A percentile compares a stretch with the other conserved stretches of the same genome.
These are phyloP conservation scores for Buphagus erythrorhynchus DNA, from an alignment of 2,797 vertebrate genomes.

Conservation along the genomic window DNA sequence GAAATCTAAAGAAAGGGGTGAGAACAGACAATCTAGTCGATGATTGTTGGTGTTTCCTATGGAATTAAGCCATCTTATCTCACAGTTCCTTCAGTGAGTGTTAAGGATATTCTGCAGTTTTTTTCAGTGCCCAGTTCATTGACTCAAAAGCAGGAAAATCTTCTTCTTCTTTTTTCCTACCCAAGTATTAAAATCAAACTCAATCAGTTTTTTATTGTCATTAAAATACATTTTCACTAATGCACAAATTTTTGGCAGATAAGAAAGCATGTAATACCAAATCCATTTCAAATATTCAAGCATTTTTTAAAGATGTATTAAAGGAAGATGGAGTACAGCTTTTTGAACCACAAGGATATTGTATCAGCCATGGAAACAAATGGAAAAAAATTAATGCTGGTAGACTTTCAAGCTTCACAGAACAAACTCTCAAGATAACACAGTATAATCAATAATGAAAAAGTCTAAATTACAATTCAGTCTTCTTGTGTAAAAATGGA, in stretches of 20 bases:
- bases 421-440: slow-evolving; percentile 25
- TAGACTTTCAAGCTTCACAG: not conserved
- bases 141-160: not conserved
- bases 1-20: not conserved
- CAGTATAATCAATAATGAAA: not conserved
- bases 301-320: not conserved
- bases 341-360: not conserved
- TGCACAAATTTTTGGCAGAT: not conserved
- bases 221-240: not conserved
- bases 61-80: not conserved
- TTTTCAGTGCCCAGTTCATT: not conserved
- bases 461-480: not conserved
- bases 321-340: not conserved
- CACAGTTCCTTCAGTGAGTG: not conserved
- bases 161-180: not conserved
- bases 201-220: not conserved
- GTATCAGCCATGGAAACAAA: not conserved
- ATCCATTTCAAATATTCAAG: not conserved
- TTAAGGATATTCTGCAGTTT: not conserved
- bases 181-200: not conserved
- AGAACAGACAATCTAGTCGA: not conserved
- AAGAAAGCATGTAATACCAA: not conserved
- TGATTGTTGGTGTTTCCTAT: not conserved
- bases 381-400: not conserved
- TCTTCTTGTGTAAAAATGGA: slow-evolving; percentile 23